These are phyloP conservation scores for Choloepus didactylus DNA, from an alignment of 2,797 vertebrate species.

Conservation along the genomic window DNA sequence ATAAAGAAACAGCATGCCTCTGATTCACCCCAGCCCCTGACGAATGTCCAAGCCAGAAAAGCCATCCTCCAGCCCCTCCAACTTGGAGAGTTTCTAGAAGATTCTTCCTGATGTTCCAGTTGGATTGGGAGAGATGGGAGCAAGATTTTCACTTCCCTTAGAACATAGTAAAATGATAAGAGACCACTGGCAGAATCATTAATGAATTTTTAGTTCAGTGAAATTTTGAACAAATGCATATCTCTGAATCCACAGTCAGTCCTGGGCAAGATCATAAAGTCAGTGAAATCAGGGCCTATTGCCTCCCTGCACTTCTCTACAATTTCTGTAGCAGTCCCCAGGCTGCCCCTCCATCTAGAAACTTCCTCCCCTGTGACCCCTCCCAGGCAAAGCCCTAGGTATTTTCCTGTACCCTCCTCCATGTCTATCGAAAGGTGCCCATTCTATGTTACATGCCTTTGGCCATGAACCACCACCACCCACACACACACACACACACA, in stretches of 20 bases:
- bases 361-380: not conserved
- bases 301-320: not conserved
- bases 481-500: not conserved
- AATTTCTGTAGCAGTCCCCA: not conserved
- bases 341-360: not conserved
- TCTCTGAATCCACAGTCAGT: not conserved
- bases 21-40: fast-evolving
- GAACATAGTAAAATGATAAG: not conserved
- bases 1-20: fast-evolving
- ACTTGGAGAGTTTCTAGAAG: not conserved
- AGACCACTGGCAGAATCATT: not conserved
- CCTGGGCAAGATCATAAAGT: not conserved
- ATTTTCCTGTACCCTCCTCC: not conserved
- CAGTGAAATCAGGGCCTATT: not conserved
- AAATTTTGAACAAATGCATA: not conserved
- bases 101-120: not conserved
- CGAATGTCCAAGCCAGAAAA: not conserved
- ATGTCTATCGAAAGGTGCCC: not conserved
- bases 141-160: not conserved
- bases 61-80: not conserved
- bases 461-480: not conserved
- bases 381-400: not conserved
- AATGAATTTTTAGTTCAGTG: not conserved
- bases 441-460: not conserved
- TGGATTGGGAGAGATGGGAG: not conserved